A percentile compares a stretch with the other conserved stretches of the same genome.
phyloP scores from a whole-genome alignment of 1,140 invertebrate genomes.

The Tenebrio molitor region DNA sequence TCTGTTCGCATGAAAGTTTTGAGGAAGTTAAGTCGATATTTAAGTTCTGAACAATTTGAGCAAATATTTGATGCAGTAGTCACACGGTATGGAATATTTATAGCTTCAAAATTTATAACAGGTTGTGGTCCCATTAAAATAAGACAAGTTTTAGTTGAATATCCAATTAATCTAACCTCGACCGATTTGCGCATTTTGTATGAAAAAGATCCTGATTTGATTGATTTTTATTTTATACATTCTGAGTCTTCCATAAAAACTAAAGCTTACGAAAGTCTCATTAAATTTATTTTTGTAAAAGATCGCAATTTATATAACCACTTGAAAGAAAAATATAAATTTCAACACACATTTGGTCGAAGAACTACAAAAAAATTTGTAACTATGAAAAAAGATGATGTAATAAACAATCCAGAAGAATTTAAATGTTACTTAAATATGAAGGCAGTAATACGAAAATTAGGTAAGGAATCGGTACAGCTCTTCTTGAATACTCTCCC shows the following conservation, averaged over 20 bases:
- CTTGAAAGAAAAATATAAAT: slow-evolving; percentile 5
- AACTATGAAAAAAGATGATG: slow-evolving; percentile 18
- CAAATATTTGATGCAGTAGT: slow-evolving; percentile 36
- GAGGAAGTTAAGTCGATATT: slow-evolving; percentile 31
- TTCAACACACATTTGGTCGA: slow-evolving; percentile 6
- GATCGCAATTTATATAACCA: slow-evolving; percentile 22
- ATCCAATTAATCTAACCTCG: slow-evolving; percentile 8
- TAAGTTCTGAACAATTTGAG: slow-evolving; percentile 24
- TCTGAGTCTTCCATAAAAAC: not conserved
- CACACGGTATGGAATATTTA: slow-evolving; percentile 43
- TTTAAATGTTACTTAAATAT: not conserved
- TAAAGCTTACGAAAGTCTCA: slow-evolving; percentile 14
- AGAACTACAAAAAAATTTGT: slow-evolving; percentile 40
- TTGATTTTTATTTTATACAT: slow-evolving; percentile 39
- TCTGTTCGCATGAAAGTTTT: slow-evolving; percentile 43
- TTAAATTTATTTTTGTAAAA: slow-evolving; percentile 33
- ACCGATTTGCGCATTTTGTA: slow-evolving; percentile 44
- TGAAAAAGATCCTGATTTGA: slow-evolving; percentile 32
- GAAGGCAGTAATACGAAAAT: slow-evolving; percentile 4
- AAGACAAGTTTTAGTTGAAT: not conserved
- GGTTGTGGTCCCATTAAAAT: slow-evolving; percentile 43
- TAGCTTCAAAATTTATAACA: slow-evolving; percentile 30
- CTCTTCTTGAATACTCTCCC: not conserved
- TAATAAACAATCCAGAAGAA: not conserved
- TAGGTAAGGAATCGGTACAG: slow-evolving; percentile 2